These are phyloP conservation scores for Barnardius zonarius DNA, from an alignment of 2,113 vertebrate species.

Conservation along the genomic window DNA sequence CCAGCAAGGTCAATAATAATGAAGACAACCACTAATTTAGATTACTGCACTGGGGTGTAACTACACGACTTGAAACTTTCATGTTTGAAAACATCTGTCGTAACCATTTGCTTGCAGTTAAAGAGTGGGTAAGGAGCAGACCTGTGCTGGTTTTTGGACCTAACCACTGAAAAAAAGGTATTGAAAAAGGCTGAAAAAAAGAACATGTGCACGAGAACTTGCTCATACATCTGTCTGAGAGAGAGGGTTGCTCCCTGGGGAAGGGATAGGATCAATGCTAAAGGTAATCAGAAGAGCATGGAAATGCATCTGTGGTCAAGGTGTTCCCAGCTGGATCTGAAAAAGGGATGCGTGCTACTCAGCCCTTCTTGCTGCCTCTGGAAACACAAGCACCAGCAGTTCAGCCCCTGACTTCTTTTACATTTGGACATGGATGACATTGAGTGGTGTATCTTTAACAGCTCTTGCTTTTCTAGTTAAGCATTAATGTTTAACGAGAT, in stretches of 20 bases:
- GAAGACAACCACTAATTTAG: background rate
- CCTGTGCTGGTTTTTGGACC: background rate
- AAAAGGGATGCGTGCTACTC: background rate
- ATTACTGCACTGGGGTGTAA: background rate
- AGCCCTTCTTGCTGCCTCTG: background rate
- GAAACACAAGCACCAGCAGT: background rate
- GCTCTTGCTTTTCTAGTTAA: slow-evolving; percentile 73
- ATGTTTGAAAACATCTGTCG: background rate
- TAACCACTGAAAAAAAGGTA: background rate
- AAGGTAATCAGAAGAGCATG: background rate
- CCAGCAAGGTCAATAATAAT: background rate
- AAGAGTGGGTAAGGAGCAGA: background rate
- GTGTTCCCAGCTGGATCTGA: background rate
- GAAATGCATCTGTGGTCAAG: background rate
- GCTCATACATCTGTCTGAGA: background rate
- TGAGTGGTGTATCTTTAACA: slow-evolving; percentile 52
- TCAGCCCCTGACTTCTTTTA: slow-evolving; percentile 1
- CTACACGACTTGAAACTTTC: background rate
- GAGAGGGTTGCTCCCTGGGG: background rate
- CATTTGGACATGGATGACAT: slow-evolving; percentile 44
- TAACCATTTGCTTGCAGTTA: background rate
- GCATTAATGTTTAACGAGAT: slow-evolving; percentile 71
- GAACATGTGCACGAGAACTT: background rate
- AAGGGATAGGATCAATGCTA: background rate
- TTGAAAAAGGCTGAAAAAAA: background rate